These are phyloP conservation scores for Phyllotis vaccarum DNA, from an alignment of 2,797 vertebrate species.

Conservation along the genomic window DNA sequence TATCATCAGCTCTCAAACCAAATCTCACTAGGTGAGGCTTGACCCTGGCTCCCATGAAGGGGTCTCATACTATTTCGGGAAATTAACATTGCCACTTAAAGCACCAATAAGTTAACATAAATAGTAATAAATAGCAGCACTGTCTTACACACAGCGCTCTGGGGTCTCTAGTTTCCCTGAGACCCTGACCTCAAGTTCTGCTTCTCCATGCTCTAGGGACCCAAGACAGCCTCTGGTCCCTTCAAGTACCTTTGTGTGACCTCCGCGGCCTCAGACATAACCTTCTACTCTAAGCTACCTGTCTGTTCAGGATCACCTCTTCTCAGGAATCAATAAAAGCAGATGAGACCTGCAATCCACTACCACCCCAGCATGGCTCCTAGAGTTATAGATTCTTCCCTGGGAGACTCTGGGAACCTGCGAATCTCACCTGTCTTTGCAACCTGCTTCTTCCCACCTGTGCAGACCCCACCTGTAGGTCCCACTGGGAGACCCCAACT, in stretches of 20 bases:
- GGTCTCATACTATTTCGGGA: background rate
- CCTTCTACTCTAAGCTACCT: slow-evolving; percentile 17
- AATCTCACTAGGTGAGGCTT: background rate
- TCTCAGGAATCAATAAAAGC: background rate
- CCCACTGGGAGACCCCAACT: background rate
- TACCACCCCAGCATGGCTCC: background rate
- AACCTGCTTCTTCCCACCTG: background rate
- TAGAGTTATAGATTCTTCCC: background rate
- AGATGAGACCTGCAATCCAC: background rate
- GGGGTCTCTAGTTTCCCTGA: slow-evolving; percentile 45
- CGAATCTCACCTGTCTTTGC: slow-evolving; percentile 4
- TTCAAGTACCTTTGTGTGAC: slow-evolving; percentile 49
- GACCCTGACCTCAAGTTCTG: slow-evolving; percentile 65
- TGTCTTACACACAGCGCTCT: slow-evolving; percentile 35
- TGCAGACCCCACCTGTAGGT: background rate
- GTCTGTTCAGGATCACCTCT: background rate
- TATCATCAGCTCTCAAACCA: slow-evolving; percentile 32
- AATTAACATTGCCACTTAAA: slow-evolving; percentile 69
- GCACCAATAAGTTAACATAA: slow-evolving; percentile 87
- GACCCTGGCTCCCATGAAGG: background rate
- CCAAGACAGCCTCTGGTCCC: background rate
- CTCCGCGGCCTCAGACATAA: background rate
- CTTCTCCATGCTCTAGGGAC: slow-evolving; percentile 17
- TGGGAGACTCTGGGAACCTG: background rate
- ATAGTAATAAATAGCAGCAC: slow-evolving; percentile 82